Conservation (phyloP, 2,113 vertebrate genomes). For the Machaerirhynchus nigripectus region DNA sequence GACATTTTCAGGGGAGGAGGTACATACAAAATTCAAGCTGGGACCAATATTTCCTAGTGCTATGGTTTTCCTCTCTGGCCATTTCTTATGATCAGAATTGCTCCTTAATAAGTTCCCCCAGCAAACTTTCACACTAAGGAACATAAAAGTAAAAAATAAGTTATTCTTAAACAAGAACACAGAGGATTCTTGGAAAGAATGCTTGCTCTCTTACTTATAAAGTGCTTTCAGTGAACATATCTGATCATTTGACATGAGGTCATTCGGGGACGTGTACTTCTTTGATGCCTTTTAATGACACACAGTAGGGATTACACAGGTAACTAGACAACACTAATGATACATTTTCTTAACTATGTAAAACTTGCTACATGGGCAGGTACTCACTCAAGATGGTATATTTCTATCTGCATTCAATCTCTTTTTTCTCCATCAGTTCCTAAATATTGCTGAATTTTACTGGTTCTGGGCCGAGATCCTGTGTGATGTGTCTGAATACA, state of each 20-base stretch:
- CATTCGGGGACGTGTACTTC: background rate
- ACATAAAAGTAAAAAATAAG: background rate
- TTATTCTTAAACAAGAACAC: background rate
- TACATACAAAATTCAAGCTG: background rate
- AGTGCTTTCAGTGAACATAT: background rate
- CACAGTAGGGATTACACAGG: background rate
- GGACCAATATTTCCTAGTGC: background rate
- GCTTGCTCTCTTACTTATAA: background rate
- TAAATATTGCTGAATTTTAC: background rate
- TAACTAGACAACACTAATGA: background rate
- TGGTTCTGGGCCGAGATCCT: background rate
- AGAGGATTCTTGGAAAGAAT: background rate
- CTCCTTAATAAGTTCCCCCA: background rate
- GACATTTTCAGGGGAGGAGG: background rate
- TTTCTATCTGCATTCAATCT: background rate
- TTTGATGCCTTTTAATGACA: background rate
- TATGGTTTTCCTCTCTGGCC: background rate
- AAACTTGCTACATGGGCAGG: background rate
- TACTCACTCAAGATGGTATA: rapidly evolving
- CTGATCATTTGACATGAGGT: background rate
- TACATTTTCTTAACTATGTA: background rate
- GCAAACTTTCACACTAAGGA: background rate
- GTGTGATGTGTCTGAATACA: background rate
- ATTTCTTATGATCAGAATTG: background rate
- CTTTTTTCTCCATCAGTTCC: background rate